phyloP scores from a whole-genome alignment of 1,140 invertebrate genomes.

The Drosophila serrata region DNA sequence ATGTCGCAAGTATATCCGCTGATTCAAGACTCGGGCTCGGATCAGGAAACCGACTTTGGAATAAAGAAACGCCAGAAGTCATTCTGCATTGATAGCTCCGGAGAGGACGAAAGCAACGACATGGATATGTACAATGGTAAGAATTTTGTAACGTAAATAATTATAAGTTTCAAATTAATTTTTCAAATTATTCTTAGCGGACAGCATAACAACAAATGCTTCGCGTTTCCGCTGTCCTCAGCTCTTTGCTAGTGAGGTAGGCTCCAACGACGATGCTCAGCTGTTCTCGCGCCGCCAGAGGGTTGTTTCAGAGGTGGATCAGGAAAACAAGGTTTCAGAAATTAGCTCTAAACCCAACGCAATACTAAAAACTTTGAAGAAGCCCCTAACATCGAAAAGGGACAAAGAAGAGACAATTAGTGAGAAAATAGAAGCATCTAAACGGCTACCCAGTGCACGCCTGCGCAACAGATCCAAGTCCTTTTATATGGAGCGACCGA shows the following conservation, averaged over 20 bases:
- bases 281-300: neutral
- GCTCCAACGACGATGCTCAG: too few species aligned
- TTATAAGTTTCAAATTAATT: too few species aligned
- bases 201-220: neutral
- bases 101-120: conserved; percentile 14
- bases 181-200: neutral
- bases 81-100: conserved; percentile 24
- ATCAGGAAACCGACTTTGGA: conserved; percentile 2
- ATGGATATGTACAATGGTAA: neutral
- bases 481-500: conserved; percentile 12
- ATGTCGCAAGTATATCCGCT: conserved; percentile 57
- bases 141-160: neutral
- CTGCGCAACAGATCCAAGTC: conserved; percentile 35
- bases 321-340: neutral
- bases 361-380: neutral
- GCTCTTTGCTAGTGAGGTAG: neutral
- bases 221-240: too few species aligned
- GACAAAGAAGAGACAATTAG: neutral
- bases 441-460: neutral
- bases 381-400: neutral
- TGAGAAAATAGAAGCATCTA: neutral
- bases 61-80: neutral
- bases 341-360: neutral
- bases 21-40: neutral
- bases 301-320: neutral